phyloP scores from a whole-genome alignment of 1,140 invertebrate genomes.

The Leptestheria dahalacensis region DNA sequence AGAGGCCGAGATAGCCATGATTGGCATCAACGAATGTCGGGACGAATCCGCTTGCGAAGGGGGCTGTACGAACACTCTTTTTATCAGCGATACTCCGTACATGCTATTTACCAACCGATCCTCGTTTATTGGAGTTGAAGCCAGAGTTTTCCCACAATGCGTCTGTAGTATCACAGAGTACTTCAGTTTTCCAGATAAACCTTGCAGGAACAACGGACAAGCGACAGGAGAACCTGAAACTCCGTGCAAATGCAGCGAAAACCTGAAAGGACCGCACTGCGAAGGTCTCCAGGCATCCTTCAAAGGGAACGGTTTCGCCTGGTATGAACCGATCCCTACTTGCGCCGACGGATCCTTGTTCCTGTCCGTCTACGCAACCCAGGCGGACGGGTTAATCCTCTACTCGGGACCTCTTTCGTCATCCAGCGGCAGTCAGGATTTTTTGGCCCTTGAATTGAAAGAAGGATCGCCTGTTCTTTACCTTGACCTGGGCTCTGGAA shows the following conservation, averaged over 20 bases:
- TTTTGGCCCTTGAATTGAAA: slow-evolving; percentile 72
- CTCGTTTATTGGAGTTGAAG: slow-evolving; percentile 74
- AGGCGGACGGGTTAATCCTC: slow-evolving; percentile 64
- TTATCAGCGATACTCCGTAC: slow-evolving; percentile 48
- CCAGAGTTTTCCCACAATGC: slow-evolving; percentile 58
- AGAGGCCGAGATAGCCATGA: slow-evolving; percentile 55
- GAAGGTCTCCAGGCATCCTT: slow-evolving; percentile 77
- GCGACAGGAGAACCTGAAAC: neutral
- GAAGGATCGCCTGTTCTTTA: slow-evolving; percentile 67
- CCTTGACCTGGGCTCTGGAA: slow-evolving; percentile 80
- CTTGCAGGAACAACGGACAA: slow-evolving; percentile 56
- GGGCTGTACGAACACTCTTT: slow-evolving; percentile 54
- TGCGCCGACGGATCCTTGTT: slow-evolving; percentile 31
- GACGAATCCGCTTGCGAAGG: slow-evolving; percentile 38
- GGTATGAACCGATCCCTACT: slow-evolving; percentile 59
- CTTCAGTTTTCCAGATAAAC: slow-evolving; percentile 27
- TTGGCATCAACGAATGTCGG: slow-evolving; percentile 75
- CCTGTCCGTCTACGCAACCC: slow-evolving; percentile 57
- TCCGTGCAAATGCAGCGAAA: slow-evolving; percentile 42
- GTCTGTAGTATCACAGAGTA: slow-evolving; percentile 32
- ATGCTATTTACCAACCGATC: slow-evolving; percentile 74
- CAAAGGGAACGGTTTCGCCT: slow-evolving; percentile 67
- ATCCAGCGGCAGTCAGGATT: slow-evolving; percentile 55
- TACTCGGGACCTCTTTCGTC: slow-evolving; percentile 63
- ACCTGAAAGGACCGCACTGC: slow-evolving; percentile 72